Evolutionary conservation across 2,888 invertebrate genomes (phyloP), one percentile per base, ranked within the genome.

Genomic region (Aricia artaxerxes): DNA sequence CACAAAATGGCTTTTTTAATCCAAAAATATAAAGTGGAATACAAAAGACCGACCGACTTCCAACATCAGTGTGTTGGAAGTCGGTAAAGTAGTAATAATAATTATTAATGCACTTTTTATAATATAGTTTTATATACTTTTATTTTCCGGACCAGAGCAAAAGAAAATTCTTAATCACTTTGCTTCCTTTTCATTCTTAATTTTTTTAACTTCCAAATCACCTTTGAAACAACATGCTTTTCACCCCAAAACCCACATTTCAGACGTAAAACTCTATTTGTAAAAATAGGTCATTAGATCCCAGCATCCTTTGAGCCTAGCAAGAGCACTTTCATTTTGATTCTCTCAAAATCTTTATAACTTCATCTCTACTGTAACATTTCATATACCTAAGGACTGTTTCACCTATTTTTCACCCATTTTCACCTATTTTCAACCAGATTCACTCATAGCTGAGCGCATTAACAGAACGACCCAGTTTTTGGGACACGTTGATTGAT

Each of bases 401-500:
- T 6, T 31, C 75, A 75, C 53, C 35, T 13, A 76, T 53, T 16
- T 4, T 69, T 69, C 69, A 69, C 13, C 69, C 13, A 38, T 69
- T 73, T 31, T 49, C 53, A 53, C 35, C 53, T 2, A 76, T 35
- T 73, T 31, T 49, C 75, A 75, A 53, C 53, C 31, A 76, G 57
- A n/a, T 49, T 16, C 9, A 57, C 35, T 35, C 35, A 31, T 73
- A 49, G 5, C 73, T 24, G 49, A 31, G 44, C 31, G 49, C 57
- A 76, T 76, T 76, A 57, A 31, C 24, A 53, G 44, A 11, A 4
- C 49, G 75, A 11, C 76, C 57, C 57, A 76, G 53, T 57, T 57
- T 76, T 57, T 76, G 31, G 57, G 76, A 53, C n/a, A 35, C 57
- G 57, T 35, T 76, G 76, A 75, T 75, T 44, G 75, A 75, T 75